Evolutionary conservation across 2,797 vertebrate species (phyloP), one percentile per base, ranked within the genome.

Genomic region (Rhyacichthys aspro): DNA sequence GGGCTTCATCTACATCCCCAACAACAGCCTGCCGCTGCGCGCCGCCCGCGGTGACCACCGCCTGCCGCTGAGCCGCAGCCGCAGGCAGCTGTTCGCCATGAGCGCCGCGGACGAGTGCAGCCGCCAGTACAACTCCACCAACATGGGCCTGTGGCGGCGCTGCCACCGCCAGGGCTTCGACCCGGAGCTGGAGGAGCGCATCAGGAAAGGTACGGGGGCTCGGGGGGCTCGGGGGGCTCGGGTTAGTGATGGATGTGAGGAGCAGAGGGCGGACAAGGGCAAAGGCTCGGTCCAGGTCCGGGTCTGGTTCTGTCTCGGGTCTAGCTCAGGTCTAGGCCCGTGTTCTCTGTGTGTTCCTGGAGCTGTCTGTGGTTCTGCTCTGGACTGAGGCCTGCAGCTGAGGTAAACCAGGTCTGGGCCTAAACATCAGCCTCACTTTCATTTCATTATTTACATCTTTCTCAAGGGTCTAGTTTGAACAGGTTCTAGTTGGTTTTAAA

Each of bases 1-100:
- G 19, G 97, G 97, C 60, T 98, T 97, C 90, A 98, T 99, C 88
- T 99, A 99, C 88, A 99, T 98, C 82, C 96, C 96, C 84, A 98
- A 98, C 90, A 99, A 96, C 92, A 98, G 96, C 91, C 94, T 98
- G 83, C 97, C 97, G 59, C 94, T 98, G 71, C 93, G 96, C 78
- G 96, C 96, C 63, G 93, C 81, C 56, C 77, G 78, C 60, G 60
- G 74, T 82, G 72, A 73, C 55, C 70, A 81, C 45, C 78, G 70
- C 76, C 94, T 95, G 84, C 96, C 95, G 72, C 89, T 95, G 76
- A 93, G 95, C 78, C 93, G 96, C 47, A 96, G 94, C 77, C 92
- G 96, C 82, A 92, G 96, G 89, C 96, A 98, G 92, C 94, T 98
- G 83, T 98, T 98, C 81, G 97, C 96, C 73, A 95, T 97, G 94